Base-by-base conservation (phyloP, 2,797 vertebrate species). In the Gephyroberyx darwinii region DNA sequence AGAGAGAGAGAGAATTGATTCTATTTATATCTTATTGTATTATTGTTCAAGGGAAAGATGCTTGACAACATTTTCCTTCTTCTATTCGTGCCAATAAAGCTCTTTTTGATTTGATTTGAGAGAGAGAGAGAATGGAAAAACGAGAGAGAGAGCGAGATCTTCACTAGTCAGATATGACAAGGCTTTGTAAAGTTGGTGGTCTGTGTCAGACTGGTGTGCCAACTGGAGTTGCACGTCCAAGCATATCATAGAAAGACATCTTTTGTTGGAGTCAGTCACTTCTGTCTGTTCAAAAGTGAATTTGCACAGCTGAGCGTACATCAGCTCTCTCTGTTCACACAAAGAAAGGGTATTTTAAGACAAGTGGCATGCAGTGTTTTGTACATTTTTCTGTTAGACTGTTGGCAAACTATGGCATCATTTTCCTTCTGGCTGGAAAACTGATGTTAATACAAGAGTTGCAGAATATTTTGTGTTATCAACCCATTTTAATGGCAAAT, bases 161-260 rank as follows among this genome's bases (percentile, higher is more conserved):
- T 85, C 71, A 50, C 68, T 54, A 74, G 82, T 82, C 82, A 72
- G 52, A 63, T 82, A 83, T 88, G 86, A 87, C 84, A 87, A 65
- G 82, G 57, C 72, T 77, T 56, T 72, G 85, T 72, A 60, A 77
- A 70, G 72, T 84, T 82, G 37, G 71, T 69, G 80, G 83, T 83
- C 84, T 82, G 45, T 80, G 78, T 82, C 76, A 30, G 78, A 79
- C 77, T 59, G 41, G 78, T 78, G 85, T 72, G 82, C 85, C 83
- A 76, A 77, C 78, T 84, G 57, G 73, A 64, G 60, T 84, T 73
- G 77, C 57, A 88, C 48, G 68, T 81, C 84, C 84, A 72, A 72
- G 87, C 80, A 76, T 85, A 80, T 88, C 61, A 83, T 89, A 83
- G 84, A 80, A 78, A 71, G 80, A 75, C 37, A 54, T 84, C 75